A percentile compares a stretch with the other conserved stretches of the same genome.
These are phyloP conservation scores for Aptenodytes patagonicus DNA, from an alignment of 2,113 vertebrate genomes.

Conservation along the genomic window DNA sequence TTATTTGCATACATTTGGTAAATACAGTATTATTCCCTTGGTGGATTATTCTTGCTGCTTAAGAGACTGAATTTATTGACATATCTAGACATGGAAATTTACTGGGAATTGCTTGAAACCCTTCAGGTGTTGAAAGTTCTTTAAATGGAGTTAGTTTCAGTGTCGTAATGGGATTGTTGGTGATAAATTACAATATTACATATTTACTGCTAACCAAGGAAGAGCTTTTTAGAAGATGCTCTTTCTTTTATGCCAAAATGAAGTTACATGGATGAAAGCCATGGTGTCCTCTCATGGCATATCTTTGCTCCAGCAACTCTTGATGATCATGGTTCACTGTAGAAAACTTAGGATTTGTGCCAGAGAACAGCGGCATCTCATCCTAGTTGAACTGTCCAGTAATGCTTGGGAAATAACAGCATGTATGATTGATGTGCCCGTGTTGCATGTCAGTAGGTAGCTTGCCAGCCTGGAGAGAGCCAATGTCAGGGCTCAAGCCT, in stretches of 20 bases:
- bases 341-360: background rate
- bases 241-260: background rate
- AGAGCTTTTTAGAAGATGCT: background rate
- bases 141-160: background rate
- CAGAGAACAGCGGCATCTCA: background rate
- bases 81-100: background rate
- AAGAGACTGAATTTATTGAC: constrained; percentile 5
- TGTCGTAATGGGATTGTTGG: background rate
- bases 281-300: background rate
- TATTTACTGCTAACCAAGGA: background rate
- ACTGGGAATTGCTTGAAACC: constrained; percentile 7
- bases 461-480: background rate
- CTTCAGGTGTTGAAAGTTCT: background rate
- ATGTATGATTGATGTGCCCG: background rate
- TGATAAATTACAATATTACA: background rate
- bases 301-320: background rate
- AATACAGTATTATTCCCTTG: background rate
- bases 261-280: background rate
- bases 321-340: background rate
- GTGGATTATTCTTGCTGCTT: background rate
- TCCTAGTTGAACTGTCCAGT: background rate
- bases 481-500: background rate
- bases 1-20: background rate
- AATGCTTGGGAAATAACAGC: rapidly evolving
- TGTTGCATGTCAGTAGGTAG: background rate